Evolutionary conservation across 2,113 vertebrate genomes (phyloP).

Genomic region (Oxygymnocypris stewartii): DNA sequence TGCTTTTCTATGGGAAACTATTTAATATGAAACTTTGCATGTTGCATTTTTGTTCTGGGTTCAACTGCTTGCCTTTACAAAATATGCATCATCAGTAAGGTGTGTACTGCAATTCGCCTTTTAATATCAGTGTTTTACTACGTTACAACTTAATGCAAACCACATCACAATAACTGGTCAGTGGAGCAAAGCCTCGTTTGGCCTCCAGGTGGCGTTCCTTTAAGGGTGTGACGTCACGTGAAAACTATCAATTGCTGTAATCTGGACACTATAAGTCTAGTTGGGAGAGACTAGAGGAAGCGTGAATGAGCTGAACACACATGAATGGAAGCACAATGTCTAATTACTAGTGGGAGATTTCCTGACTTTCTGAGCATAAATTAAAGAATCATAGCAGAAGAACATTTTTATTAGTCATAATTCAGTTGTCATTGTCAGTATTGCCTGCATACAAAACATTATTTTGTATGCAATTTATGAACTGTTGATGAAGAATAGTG

Average conservation of each 20-base stretch:
- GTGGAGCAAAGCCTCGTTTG: too few species aligned
- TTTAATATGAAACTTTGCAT: too few species aligned
- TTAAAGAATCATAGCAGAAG: background rate
- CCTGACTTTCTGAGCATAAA: background rate
- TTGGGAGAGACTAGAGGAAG: background rate
- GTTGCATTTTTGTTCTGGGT: too few species aligned
- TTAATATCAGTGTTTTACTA: too few species aligned
- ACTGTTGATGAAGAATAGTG: background rate
- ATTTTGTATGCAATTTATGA: background rate
- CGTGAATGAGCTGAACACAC: background rate
- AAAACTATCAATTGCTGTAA: too few species aligned
- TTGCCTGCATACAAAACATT: background rate
- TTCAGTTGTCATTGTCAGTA: background rate
- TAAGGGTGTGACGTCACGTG: too few species aligned
- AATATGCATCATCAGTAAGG: too few species aligned
- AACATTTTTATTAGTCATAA: background rate
- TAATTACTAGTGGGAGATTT: background rate
- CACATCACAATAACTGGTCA: too few species aligned
- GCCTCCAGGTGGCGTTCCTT: too few species aligned
- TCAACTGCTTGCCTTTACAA: too few species aligned
- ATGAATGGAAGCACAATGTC: background rate
- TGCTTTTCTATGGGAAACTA: background rate
- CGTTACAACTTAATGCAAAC: too few species aligned
- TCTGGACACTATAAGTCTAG: background rate
- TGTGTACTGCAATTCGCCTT: too few species aligned